These are phyloP conservation scores for Diaphora mendica DNA, from an alignment of 2,888 invertebrate species.

Conservation along the genomic window DNA sequence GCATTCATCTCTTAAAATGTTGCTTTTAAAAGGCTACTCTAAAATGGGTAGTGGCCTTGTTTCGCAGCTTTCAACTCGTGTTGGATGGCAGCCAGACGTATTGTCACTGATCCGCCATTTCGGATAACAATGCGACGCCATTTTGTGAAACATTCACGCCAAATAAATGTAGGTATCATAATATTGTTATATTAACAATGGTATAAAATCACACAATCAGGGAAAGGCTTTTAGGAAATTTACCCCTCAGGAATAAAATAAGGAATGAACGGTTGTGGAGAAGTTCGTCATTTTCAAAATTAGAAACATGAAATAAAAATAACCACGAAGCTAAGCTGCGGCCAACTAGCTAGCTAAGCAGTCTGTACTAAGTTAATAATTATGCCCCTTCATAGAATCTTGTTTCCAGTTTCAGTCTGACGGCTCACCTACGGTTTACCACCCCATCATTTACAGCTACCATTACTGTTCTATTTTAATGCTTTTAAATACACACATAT, in stretches of 20 bases:
- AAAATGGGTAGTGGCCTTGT: conserved; percentile 52
- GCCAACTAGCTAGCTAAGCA: neutral
- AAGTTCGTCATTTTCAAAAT: too few relatives aligned
- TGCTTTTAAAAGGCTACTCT: conserved; percentile 32
- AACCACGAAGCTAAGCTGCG: too few relatives aligned
- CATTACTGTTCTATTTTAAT: conserved; percentile 13
- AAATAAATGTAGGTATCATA: conserved; percentile 42
- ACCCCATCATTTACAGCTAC: conserved; percentile 1
- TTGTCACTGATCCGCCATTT: conserved; percentile 51
- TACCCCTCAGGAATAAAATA: too few relatives aligned
- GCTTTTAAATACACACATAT: conserved; percentile 11
- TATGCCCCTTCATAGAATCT: neutral
- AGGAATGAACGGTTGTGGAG: too few relatives aligned
- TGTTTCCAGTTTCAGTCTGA: neutral
- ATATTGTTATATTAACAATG: conserved; percentile 26
- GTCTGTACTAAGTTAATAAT: neutral
- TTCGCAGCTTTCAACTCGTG: conserved; percentile 49
- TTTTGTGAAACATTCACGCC: conserved; percentile 52
- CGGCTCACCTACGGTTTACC: neutral
- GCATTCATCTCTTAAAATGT: conserved; percentile 16
- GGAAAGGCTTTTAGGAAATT: too few relatives aligned
- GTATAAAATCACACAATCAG: too few relatives aligned
- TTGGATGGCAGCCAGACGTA: conserved; percentile 59
- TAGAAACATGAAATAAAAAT: too few relatives aligned
- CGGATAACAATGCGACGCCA: conserved; percentile 56